Base-by-base conservation (phyloP, 2,113 vertebrate genomes). In the Amphiprion percula region DNA sequence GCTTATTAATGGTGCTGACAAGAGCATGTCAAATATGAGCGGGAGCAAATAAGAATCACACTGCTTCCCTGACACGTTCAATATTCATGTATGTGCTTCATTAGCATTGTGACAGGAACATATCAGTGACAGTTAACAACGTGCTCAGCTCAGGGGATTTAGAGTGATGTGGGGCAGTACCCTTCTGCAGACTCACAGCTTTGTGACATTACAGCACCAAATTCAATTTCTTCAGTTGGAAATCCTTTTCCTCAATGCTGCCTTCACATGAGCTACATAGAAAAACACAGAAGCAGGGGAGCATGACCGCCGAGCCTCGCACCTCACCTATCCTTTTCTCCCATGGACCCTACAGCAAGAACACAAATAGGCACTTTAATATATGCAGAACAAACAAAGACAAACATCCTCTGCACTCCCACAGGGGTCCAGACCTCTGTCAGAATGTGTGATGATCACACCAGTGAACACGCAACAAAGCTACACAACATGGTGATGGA, bases 1-100 rank as follows among this genome's bases (percentile, higher is more conserved):
- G 77, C 83, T 83, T 82, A 84, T 88, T 88, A 90, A 85, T 50
- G 85, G 56, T 39, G 82, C 83, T 91, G 90, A 90, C 83, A 79
- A 26, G 82, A 87, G 74, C 87, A 46, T 88, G 90, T 90, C 88
- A 86, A 73, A 91, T 88, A 89, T 0, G 24, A 47, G 74, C 79
- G 28, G 37, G 14, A 52, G 85, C 83, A 79, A 78, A 80, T 64
- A 73, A 80, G 74, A 75, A 68, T 68, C 69, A 14, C 72, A 7
- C 71, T 24, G 62, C 74, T 68, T 80, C 74, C 68, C 79, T 63
- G 79, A 82, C 85, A 63, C 63, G 62, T 89, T 84, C 81, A 84
- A 73, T 60, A 78, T 79, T 76, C 87, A 85, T 85, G 79, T 65
- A 80, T 88, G 87, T 82, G 82, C 86, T 63, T 88, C 79, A 86